phyloP scores from a whole-genome alignment of 2,113 vertebrate species.

The Grammomys surdaster region DNA sequence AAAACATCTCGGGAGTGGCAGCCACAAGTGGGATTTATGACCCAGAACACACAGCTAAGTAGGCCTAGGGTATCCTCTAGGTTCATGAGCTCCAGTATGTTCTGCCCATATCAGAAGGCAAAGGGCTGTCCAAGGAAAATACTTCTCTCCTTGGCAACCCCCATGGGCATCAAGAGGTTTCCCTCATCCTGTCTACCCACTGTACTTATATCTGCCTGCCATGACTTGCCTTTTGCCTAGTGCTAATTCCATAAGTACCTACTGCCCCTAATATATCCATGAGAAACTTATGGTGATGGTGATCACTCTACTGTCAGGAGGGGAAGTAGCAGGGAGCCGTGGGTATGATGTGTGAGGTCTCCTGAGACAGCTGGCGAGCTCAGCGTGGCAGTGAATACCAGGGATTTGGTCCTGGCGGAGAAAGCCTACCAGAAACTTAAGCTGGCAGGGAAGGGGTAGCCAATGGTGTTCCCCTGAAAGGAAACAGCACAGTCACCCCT shows the following conservation, averaged over 20 bases:
- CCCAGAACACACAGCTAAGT: not conserved
- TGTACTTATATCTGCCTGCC: not conserved
- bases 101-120: not conserved
- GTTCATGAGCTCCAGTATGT: not conserved
- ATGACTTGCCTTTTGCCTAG: not conserved
- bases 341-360: not conserved
- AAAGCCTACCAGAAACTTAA: not conserved
- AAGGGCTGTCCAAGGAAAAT: not conserved
- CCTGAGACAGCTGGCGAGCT: not conserved
- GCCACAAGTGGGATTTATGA: not conserved
- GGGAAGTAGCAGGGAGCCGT: fast-evolving
- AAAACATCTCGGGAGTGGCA: not conserved
- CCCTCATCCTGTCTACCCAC: not conserved
- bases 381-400: not conserved
- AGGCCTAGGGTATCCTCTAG: not conserved
- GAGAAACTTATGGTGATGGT: not conserved
- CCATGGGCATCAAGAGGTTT: not conserved
- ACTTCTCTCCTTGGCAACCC: not conserved
- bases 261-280: not conserved
- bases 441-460: not conserved
- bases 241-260: not conserved
- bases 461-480: not conserved
- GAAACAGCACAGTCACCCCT: not conserved
- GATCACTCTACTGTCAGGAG: not conserved
- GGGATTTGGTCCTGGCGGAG: not conserved